These are phyloP conservation scores for Drosophila austrosaltans DNA, from an alignment of 2,888 invertebrate species.

Conservation along the genomic window DNA sequence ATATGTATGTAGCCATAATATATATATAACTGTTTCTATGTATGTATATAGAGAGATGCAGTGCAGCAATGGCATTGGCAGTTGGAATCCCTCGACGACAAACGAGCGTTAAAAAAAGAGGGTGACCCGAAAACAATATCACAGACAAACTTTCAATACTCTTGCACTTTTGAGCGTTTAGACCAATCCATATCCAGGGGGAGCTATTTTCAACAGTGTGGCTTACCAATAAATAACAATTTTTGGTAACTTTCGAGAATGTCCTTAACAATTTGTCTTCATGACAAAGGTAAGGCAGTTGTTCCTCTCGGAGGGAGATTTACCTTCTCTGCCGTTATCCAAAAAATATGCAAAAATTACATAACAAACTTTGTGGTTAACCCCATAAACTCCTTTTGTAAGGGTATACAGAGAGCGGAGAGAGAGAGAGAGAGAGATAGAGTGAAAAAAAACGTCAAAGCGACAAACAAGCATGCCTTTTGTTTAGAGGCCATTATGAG, in stretches of 20 bases:
- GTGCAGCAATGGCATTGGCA: slow-evolving; percentile 56
- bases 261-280: no score
- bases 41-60: slow-evolving; percentile 10
- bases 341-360: no score
- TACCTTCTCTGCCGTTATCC: no score
- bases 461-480: slow-evolving; percentile 66
- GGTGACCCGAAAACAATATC: background rate
- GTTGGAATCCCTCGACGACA: slow-evolving; percentile 34
- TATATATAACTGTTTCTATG: background rate
- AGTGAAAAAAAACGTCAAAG: slow-evolving; percentile 13
- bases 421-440: background rate
- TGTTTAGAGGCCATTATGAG: slow-evolving; percentile 68
- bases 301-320: no score
- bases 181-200: no score
- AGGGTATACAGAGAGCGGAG: background rate
- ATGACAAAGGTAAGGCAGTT: no score
- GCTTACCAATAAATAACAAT: no score
- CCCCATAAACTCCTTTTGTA: background rate
- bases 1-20: background rate
- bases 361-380: background rate
- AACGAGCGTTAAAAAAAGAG: slow-evolving; percentile 18
- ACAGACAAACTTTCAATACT: background rate
- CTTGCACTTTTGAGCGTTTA: background rate
- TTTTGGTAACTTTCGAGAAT: no score
- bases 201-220: no score